These are phyloP conservation scores for Eupithecia inturbata DNA, from an alignment of 2,888 invertebrate genomes.

Conservation along the genomic window DNA sequence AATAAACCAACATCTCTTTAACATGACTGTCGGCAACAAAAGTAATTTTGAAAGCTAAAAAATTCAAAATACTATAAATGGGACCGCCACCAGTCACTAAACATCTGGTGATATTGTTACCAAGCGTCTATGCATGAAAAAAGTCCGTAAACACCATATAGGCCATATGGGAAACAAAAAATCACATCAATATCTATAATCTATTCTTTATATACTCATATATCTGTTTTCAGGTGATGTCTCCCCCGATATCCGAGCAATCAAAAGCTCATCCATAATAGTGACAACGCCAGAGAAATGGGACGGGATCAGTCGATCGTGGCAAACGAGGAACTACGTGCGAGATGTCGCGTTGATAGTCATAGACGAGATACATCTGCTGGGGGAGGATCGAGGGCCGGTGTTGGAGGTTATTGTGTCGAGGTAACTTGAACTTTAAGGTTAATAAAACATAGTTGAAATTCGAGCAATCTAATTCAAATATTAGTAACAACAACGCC, in stretches of 20 bases:
- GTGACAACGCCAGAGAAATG: constrained; percentile 99
- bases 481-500: too few relatives aligned
- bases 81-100: too few relatives aligned
- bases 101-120: too few relatives aligned
- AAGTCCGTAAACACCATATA: too few relatives aligned
- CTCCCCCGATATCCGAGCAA: constrained; percentile 93
- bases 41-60: too few relatives aligned
- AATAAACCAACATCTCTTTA: too few relatives aligned
- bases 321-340: constrained; percentile 98
- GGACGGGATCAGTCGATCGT: constrained; percentile 99
- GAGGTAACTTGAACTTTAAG: constrained; percentile 59
- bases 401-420: constrained; percentile 99
- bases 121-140: too few relatives aligned
- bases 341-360: constrained; percentile 95
- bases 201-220: neutral
- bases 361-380: constrained; percentile 98
- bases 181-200: neutral
- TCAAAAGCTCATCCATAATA: constrained; percentile 94
- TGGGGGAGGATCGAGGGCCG: constrained; percentile 95
- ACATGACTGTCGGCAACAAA: too few relatives aligned
- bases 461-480: neutral
- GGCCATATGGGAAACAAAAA: neutral
- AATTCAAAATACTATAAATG: too few relatives aligned
- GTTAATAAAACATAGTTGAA: neutral
- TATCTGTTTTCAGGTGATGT: constrained; percentile 79